Evolutionary conservation across 2,888 invertebrate species (phyloP).

Genomic region (Epistrophella euchroma): DNA sequence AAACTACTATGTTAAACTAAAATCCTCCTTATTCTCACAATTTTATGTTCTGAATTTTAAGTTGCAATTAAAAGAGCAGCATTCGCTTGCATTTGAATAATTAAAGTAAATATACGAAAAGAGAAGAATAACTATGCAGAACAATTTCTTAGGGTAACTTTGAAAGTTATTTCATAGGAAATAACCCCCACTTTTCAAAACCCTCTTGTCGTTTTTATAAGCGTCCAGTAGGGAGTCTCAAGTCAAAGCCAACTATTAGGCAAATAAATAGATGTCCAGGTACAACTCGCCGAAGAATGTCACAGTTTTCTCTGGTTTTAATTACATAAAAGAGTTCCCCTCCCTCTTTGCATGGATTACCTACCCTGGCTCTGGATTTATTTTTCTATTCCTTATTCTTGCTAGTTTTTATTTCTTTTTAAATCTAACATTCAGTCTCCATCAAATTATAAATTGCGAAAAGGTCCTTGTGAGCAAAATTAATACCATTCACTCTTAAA

Average conservation of each 20-base stretch:
- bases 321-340: conserved; percentile 68
- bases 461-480: conserved; percentile 70
- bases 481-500: conserved; percentile 70
- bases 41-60: conserved; percentile 82
- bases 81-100: conserved; percentile 74
- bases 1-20: conserved; percentile 34
- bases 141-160: conserved; percentile 55
- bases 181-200: neutral
- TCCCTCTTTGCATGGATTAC: conserved; percentile 47
- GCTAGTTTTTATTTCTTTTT: conserved; percentile 33
- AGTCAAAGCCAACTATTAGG: conserved; percentile 60
- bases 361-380: neutral
- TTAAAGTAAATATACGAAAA: conserved; percentile 67
- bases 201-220: neutral
- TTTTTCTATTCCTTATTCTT: conserved; percentile 26
- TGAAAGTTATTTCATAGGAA: conserved; percentile 36
- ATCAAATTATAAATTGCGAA: conserved; percentile 73
- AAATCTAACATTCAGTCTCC: conserved; percentile 61
- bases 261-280: conserved; percentile 71
- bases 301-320: conserved; percentile 68
- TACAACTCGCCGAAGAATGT: conserved; percentile 58
- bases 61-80: conserved; percentile 80
- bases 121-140: conserved; percentile 53
- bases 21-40: conserved; percentile 78
- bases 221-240: conserved; percentile 6